Percentiles rank a stretch among this genome's conserved stretches.
These are phyloP conservation scores for Ataeniobius toweri DNA, from an alignment of 2,797 vertebrate species.

Conservation along the genomic window DNA sequence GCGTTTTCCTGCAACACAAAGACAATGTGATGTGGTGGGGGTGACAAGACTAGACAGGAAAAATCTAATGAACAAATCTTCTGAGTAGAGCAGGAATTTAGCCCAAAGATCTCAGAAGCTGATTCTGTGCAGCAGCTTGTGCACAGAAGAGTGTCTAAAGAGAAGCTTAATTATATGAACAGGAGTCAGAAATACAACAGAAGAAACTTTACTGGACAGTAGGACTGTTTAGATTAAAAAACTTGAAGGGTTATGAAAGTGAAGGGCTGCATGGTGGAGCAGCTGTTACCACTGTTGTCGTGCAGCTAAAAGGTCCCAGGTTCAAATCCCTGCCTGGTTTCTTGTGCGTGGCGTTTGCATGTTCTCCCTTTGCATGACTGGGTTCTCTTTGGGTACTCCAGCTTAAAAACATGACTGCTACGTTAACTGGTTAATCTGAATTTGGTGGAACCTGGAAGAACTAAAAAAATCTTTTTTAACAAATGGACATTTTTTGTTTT, in stretches of 20 bases:
- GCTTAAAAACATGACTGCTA: not conserved
- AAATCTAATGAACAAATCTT: conserved; percentile 17
- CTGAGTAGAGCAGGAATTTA: conserved; percentile 2
- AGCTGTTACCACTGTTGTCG: too few relatives aligned
- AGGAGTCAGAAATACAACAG: not conserved
- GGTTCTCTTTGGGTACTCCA: too few relatives aligned
- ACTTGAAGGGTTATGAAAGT: not conserved
- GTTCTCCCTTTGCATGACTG: not conserved
- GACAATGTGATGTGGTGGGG: conserved; percentile 18
- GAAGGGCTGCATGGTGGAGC: too few relatives aligned
- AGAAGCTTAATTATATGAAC: not conserved
- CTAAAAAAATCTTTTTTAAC: too few relatives aligned
- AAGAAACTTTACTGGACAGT: not conserved
- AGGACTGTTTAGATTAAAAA: too few relatives aligned
- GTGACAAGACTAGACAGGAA: conserved; percentile 34
- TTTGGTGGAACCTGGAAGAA: too few relatives aligned
- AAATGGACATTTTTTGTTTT: too few relatives aligned
- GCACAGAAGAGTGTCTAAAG: not conserved
- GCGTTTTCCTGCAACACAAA: conserved; percentile 12
- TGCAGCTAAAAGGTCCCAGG: not conserved
- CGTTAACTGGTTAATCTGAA: too few relatives aligned
- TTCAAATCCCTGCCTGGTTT: not conserved
- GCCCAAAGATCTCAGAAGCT: not conserved
- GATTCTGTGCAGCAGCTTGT: conserved; percentile 2
- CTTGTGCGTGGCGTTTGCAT: not conserved